Evolutionary conservation across 2,888 invertebrate genomes (phyloP), one percentile per base, ranked within the genome.

Genomic region (Dioctria linearis): DNA sequence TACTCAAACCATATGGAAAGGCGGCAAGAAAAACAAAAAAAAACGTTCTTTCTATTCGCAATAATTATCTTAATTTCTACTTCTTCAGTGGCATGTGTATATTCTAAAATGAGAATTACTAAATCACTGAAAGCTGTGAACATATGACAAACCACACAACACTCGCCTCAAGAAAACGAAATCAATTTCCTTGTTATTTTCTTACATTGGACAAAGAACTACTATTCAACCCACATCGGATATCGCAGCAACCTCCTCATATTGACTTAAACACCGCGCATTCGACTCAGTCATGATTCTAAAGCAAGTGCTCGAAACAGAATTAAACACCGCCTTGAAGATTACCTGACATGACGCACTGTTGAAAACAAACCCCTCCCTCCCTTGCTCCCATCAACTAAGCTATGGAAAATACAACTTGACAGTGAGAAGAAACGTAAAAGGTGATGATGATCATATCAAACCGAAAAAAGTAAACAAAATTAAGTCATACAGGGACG

Each of bases 371-470:
- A 25, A 25, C 25, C 25, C 25, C 25, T 1, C 25, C 2, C 25
- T 25, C 25, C 25, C 25, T 25, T 2, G 1, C 25, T 25, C 25
- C 25, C 25, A 25, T 25, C 25, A 25, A 1, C 2, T 2, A 0
- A 25, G 25, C 54, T 54, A 8, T 8, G 4, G 4, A 54, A 54
- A 11, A 54, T n/a, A 54, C 8, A 54, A 11, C 54, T 54, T n/a
- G 54, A 8, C 11, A 11, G 54, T 39, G 39, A 61, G 61, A 61
- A 25, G 61, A 39, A 39, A 54, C 54, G 11, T 54, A 54, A 54
- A 39, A 61, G 61, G 61, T 39, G 61, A 39, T 61, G 61, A 61
- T 61, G 61, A 61, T 25, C 25, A 25, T 61, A 61, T 61, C 37
- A 61, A 37, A 37, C 39, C 61, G 61, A 13, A 13, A 25, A 51